A percentile compares a stretch with the other conserved stretches of the same genome.
These are phyloP conservation scores for Cephalophus harveyi DNA, from an alignment of 2,113 vertebrate species.

Conservation along the genomic window DNA sequence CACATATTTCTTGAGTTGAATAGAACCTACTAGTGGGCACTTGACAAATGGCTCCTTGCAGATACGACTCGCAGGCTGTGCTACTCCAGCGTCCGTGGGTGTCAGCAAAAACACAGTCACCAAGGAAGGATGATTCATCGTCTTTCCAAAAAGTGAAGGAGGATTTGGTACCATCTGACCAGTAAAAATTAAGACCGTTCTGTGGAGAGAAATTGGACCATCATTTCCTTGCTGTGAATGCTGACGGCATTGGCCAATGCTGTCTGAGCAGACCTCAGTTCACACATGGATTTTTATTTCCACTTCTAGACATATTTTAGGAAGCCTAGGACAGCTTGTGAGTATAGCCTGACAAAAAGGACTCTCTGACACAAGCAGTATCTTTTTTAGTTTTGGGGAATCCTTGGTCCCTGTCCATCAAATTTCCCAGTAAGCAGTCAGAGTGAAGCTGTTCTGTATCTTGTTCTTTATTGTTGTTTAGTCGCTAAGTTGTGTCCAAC, in stretches of 20 bases:
- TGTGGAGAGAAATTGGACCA: slow-evolving; percentile 75
- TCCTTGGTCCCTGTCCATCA: not conserved
- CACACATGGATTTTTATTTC: not conserved
- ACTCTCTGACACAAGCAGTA: not conserved
- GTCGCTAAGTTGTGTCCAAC: not conserved
- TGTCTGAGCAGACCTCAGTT: not conserved
- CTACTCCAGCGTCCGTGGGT: slow-evolving; percentile 87
- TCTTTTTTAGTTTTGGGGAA: not conserved
- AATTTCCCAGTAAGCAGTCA: not conserved
- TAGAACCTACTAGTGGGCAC: slow-evolving; percentile 79
- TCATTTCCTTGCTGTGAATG: not conserved
- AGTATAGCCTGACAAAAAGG: not conserved
- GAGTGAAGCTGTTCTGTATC: not conserved
- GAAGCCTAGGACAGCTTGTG: not conserved
- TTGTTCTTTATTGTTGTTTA: not conserved
- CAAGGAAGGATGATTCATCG: slow-evolving; percentile 78
- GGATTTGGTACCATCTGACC: slow-evolving; percentile 90
- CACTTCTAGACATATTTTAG: not conserved
- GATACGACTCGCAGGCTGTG: slow-evolving; percentile 82
- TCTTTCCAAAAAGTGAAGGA: slow-evolving; percentile 90
- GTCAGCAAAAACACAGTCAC: slow-evolving; percentile 91
- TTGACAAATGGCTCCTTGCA: slow-evolving; percentile 90
- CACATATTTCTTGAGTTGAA: not conserved
- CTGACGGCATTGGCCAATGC: not conserved
- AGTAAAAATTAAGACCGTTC: slow-evolving; percentile 88